phyloP scores from a whole-genome alignment of 2,113 vertebrate genomes.

The Nesospiza acunhae region DNA sequence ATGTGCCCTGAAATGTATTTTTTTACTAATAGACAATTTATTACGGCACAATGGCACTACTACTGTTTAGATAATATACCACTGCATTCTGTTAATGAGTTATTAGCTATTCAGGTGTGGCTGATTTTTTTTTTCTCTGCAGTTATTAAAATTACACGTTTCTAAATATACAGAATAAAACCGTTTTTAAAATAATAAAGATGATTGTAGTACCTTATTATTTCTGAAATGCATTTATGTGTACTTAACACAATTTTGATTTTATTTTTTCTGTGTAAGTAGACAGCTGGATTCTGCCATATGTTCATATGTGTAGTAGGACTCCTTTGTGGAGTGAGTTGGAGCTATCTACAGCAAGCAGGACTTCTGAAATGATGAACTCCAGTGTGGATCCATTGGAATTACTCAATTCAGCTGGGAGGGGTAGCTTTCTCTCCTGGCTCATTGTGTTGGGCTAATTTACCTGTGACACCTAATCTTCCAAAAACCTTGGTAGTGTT shows the following conservation, averaged over 20 bases:
- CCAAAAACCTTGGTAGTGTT: not conserved
- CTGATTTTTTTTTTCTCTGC: conserved; percentile 87
- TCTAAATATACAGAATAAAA: conserved; percentile 99
- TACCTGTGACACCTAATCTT: not conserved
- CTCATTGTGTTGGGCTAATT: not conserved
- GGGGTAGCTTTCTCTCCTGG: not conserved
- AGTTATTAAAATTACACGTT: conserved; percentile 89
- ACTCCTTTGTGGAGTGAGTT: not conserved
- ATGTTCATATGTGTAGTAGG: not conserved
- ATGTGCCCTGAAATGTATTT: conserved; percentile 99
- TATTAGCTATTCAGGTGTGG: conserved; percentile 88
- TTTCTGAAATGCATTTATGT: conserved; percentile 57
- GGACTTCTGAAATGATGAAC: not conserved
- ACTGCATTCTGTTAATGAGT: conserved; percentile 92
- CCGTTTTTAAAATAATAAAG: conserved; percentile 93
- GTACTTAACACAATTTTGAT: not conserved
- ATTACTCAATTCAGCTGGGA: not conserved
- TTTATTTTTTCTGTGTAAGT: not conserved
- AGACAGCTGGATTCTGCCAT: not conserved
- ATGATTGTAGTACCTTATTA: conserved; percentile 65
- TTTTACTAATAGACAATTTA: conserved; percentile 99
- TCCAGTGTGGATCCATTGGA: not conserved
- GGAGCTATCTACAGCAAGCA: not conserved
- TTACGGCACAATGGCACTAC: conserved; percentile 96
- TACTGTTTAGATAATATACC: conserved; percentile 94